Conservation (phyloP, 2,113 vertebrate genomes). For the Scomber colias region DNA sequence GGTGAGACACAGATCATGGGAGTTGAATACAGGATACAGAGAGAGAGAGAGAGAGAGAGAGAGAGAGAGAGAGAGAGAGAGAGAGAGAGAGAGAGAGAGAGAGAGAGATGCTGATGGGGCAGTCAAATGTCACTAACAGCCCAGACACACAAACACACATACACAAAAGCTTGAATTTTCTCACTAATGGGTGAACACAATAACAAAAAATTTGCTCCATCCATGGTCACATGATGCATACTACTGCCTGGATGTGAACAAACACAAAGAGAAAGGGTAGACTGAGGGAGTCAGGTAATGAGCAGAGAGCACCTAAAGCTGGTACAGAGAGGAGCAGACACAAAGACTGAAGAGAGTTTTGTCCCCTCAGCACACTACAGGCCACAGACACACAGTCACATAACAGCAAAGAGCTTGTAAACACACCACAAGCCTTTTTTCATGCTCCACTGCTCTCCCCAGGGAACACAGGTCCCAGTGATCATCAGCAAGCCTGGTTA, state of each 20-base stretch:
- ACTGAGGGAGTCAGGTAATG: slow-evolving; percentile 9
- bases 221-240: not conserved
- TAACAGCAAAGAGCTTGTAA: slow-evolving; percentile 37
- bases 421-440: slow-evolving; percentile 33
- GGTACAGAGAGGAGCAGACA: slow-evolving; percentile 6
- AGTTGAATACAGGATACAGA: slow-evolving; percentile 27
- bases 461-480: slow-evolving; percentile 8
- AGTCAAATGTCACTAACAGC: slow-evolving; percentile 42
- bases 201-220: not conserved
- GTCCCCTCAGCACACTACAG: not conserved
- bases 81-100: no score
- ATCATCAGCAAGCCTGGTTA: slow-evolving; percentile 14
- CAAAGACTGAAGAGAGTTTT: not conserved
- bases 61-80: no score
- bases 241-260: not conserved
- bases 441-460: slow-evolving; percentile 29
- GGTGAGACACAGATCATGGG: slow-evolving; percentile 47
- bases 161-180: not conserved
- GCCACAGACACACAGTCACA: slow-evolving; percentile 16
- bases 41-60: not conserved
- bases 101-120: slow-evolving; percentile 6
- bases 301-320: slow-evolving; percentile 11
- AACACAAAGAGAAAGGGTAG: slow-evolving; percentile 26
- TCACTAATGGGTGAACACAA: slow-evolving; percentile 3
- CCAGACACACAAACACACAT: slow-evolving; percentile 9